Conservation (phyloP, 2,797 vertebrate species). For the Parambassis ranga region DNA sequence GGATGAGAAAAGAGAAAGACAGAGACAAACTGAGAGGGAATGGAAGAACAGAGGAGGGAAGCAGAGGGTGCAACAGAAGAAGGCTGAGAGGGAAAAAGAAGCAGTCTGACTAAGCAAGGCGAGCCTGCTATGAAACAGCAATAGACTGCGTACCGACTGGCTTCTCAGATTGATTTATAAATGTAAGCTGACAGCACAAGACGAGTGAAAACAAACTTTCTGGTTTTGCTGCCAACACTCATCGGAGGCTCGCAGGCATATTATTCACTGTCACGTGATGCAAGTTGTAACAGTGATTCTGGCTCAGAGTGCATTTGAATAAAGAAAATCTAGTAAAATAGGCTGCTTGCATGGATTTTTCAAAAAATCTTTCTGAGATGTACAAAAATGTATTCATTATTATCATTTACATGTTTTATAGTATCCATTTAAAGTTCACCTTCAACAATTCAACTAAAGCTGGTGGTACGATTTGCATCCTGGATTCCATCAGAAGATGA, state of each 20-base stretch:
- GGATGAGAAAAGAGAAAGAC: not conserved
- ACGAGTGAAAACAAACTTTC: slow-evolving; percentile 72
- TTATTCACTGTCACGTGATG: slow-evolving; percentile 61
- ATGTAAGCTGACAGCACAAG: slow-evolving; percentile 73
- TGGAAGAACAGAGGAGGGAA: not conserved
- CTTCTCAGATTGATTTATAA: slow-evolving; percentile 70
- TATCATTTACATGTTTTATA: too few species aligned
- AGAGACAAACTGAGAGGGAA: slow-evolving; percentile 2
- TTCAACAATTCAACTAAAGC: too few species aligned
- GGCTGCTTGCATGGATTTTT: too few species aligned
- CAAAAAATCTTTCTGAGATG: too few species aligned
- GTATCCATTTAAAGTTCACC: too few species aligned
- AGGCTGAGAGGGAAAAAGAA: slow-evolving; percentile 3
- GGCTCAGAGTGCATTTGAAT: slow-evolving; percentile 36
- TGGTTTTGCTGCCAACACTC: slow-evolving; percentile 70
- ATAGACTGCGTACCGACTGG: slow-evolving; percentile 47
- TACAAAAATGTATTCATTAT: too few species aligned
- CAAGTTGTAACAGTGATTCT: slow-evolving; percentile 31
- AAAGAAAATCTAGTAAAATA: slow-evolving; percentile 14
- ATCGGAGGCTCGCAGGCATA: slow-evolving; percentile 52
- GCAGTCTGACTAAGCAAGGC: slow-evolving; percentile 66
- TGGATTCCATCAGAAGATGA: too few species aligned
- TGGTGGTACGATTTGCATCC: too few species aligned
- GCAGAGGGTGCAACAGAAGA: slow-evolving; percentile 6
- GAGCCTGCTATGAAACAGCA: slow-evolving; percentile 61